Conservation (phyloP, 2,797 vertebrate species). For the Pipistrellus pygmaeus region DNA sequence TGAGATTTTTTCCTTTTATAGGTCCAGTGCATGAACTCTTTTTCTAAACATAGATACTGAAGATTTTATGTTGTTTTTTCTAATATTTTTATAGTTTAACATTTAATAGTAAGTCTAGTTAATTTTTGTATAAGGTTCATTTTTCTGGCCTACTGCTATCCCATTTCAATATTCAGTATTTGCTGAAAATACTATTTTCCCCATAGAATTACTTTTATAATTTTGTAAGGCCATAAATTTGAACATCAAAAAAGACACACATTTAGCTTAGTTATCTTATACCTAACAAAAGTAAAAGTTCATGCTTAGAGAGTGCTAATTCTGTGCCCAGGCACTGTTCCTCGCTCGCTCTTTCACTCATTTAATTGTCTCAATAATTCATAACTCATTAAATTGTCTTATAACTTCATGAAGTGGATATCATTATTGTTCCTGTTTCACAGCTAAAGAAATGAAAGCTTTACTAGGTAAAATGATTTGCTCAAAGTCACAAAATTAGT, state of each 20-base stretch:
- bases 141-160: neutral
- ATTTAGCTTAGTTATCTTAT: neutral
- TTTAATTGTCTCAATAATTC: neutral
- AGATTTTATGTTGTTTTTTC: conserved; percentile 9
- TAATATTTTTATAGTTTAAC: neutral
- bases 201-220: neutral
- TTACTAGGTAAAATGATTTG: neutral
- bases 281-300: neutral
- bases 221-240: conserved; percentile 1
- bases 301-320: neutral
- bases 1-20: conserved; percentile 7
- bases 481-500: conserved; percentile 15
- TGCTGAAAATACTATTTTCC: neutral
- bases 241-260: neutral
- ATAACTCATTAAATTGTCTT: neutral
- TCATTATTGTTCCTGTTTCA: neutral
- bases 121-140: neutral
- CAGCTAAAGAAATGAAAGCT: neutral
- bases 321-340: neutral
- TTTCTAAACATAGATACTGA: neutral
- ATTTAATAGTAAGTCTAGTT: neutral
- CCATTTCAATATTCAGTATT: neutral
- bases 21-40: neutral
- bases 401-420: neutral
- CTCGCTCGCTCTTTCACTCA: neutral